Evolutionary conservation across 2,888 invertebrate genomes (phyloP).

Genomic region (Ctena decussata): DNA sequence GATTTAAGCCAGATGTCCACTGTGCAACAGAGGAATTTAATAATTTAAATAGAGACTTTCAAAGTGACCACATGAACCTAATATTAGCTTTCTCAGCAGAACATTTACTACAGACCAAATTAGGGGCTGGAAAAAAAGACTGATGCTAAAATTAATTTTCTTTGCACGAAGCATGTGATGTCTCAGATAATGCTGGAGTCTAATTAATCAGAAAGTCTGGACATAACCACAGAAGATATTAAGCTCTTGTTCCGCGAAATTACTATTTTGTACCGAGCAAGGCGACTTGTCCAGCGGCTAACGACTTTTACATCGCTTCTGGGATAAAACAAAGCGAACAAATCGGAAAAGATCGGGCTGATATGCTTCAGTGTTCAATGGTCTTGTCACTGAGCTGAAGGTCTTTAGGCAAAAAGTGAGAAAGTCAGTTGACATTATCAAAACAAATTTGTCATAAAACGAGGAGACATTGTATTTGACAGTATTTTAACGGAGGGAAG

Average conservation of each 20-base stretch:
- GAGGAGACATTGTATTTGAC: conserved; percentile 6
- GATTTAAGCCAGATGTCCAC: not conserved
- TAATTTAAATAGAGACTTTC: not conserved
- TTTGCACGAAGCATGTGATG: not conserved
- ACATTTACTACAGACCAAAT: no score
- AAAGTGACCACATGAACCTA: not conserved
- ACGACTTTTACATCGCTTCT: not conserved
- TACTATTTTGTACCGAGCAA: not conserved
- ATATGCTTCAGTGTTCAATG: not conserved
- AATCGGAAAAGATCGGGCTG: conserved; percentile 22
- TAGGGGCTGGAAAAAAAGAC: not conserved
- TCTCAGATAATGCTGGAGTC: not conserved
- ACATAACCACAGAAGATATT: not conserved
- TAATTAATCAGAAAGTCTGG: not conserved
- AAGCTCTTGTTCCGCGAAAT: not conserved
- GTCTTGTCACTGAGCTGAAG: conserved; percentile 44
- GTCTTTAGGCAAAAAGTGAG: conserved; percentile 16
- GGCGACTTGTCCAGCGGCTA: not conserved
- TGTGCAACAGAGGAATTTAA: not conserved
- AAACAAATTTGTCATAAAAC: conserved; percentile 50
- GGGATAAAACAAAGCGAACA: conserved; percentile 41
- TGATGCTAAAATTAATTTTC: not conserved
- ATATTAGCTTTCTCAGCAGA: no score
- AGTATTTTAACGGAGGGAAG: not conserved
- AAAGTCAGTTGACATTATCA: conserved; percentile 49